Percentiles rank a stretch among this genome's conserved stretches.
Conservation (phyloP, 2,888 invertebrate genomes). For the Adineta ricciae region DNA sequence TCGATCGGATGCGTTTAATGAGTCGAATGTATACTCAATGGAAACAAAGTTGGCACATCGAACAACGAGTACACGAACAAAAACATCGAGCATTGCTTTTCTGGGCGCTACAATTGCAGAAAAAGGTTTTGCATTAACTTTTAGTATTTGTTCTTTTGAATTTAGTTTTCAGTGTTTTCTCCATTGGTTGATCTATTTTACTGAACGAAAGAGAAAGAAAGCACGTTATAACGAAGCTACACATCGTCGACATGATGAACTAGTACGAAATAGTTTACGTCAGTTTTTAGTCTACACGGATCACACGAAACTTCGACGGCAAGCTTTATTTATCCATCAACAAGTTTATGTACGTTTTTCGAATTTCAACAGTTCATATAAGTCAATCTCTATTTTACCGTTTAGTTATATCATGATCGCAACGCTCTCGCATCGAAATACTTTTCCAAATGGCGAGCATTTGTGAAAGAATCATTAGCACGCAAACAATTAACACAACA, state of each 20-base stretch:
- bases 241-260: not conserved
- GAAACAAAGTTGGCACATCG: not conserved
- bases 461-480: not conserved
- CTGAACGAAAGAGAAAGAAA: conserved; percentile 1
- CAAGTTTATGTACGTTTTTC: not conserved
- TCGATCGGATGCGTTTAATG: conserved; percentile 14
- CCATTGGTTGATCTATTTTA: not conserved
- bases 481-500: not conserved
- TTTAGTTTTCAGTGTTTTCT: not conserved
- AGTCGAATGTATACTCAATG: not conserved
- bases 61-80: not conserved
- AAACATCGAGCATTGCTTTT: not conserved
- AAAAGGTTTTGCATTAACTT: not conserved
- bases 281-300: not conserved
- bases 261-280: not conserved
- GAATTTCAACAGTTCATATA: not conserved
- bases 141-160: not conserved
- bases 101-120: not conserved
- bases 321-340: conserved; percentile 20
- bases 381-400: not conserved
- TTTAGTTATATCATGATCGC: conserved; percentile 14
- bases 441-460: not conserved
- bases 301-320: not conserved
- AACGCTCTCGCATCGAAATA: not conserved
- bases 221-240: not conserved